A percentile compares a stretch with the other conserved stretches of the same genome.
These are phyloP conservation scores for Montipora foliosa DNA, from an alignment of 64 coral and sea anemone genomes.

Conservation along the genomic window DNA sequence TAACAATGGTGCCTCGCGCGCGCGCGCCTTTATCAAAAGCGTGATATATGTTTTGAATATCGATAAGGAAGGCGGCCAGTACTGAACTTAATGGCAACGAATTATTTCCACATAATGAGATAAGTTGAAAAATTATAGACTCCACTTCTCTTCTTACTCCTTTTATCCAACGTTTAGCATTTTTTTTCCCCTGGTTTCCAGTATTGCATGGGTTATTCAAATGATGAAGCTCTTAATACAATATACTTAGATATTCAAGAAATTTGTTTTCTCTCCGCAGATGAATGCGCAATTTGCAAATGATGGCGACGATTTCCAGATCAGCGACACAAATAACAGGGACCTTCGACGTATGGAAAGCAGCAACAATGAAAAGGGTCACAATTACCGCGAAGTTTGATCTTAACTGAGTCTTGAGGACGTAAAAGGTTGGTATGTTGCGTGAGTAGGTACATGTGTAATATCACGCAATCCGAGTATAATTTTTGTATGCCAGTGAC, in stretches of 20 bases:
- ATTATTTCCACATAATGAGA: no score
- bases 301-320: conserved; percentile 13
- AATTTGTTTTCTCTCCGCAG: not conserved
- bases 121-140: no score
- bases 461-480: not conserved
- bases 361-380: not conserved
- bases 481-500: not conserved
- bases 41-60: no score
- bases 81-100: no score
- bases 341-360: not conserved
- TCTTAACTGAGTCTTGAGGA: not conserved
- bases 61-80: no score
- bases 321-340: not conserved
- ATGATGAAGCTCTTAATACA: no score
- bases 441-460: not conserved
- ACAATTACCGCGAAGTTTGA: not conserved
- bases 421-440: not conserved
- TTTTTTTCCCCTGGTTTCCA: no score
- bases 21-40: no score
- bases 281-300: not conserved
- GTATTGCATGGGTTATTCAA: no score
- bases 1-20: no score
- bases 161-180: no score
- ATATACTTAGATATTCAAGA: not conserved
- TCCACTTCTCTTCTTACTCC: no score